phyloP scores from a whole-genome alignment of 1,140 invertebrate species.

The Nymphalis io region DNA sequence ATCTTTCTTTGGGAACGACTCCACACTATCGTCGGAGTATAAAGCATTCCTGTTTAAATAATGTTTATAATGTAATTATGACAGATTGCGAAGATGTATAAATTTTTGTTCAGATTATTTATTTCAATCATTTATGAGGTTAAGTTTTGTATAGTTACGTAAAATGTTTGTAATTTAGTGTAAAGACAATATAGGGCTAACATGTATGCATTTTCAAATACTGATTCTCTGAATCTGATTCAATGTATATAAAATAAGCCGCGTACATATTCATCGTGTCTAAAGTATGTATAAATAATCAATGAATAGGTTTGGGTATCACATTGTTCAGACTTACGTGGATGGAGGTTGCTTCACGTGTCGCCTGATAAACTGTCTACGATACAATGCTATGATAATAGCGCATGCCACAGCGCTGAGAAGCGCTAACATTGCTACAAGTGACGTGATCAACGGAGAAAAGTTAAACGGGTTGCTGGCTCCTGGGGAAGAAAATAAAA shows the following conservation, averaged over 20 bases:
- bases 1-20: conserved; percentile 60
- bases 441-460: conserved; percentile 85
- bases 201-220: too few species aligned
- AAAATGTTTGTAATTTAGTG: too few species aligned
- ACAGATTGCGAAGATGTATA: too few species aligned
- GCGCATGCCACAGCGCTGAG: conserved; percentile 86
- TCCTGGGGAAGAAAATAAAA: conserved; percentile 35
- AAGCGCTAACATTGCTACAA: conserved; percentile 85
- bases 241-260: neutral
- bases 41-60: conserved; percentile 50
- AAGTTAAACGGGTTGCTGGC: conserved; percentile 79
- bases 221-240: too few species aligned
- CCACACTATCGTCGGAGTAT: conserved; percentile 60
- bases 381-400: conserved; percentile 85
- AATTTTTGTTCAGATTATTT: too few species aligned
- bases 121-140: too few species aligned
- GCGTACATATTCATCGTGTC: too few species aligned
- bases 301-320: too few species aligned
- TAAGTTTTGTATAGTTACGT: too few species aligned
- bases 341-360: conserved; percentile 83
- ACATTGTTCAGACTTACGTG: conserved; percentile 58
- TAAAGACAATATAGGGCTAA: too few species aligned
- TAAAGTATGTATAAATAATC: too few species aligned
- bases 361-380: conserved; percentile 69
- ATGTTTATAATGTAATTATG: neutral